Percentiles rank a stretch among this genome's conserved stretches.
These are phyloP conservation scores for Polylopha cassiicola DNA, from an alignment of 2,888 invertebrate species.

Conservation along the genomic window DNA sequence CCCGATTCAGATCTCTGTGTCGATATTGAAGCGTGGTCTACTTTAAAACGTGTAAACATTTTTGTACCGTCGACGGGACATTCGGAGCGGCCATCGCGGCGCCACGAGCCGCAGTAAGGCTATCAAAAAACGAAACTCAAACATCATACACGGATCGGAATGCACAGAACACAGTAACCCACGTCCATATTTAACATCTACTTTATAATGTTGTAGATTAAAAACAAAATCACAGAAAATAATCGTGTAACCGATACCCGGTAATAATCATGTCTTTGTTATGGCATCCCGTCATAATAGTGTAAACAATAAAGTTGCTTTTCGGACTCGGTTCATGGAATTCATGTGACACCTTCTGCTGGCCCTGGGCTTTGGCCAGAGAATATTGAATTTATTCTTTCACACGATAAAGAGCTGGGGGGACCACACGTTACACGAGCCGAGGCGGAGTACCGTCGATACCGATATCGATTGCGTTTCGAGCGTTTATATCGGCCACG, in stretches of 20 bases:
- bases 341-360: slow-evolving; percentile 17
- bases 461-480: slow-evolving; percentile 46
- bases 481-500: slow-evolving; percentile 39
- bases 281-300: slow-evolving; percentile 56
- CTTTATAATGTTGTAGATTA: slow-evolving; percentile 26
- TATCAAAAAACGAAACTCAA: slow-evolving; percentile 25
- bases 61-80: slow-evolving; percentile 41
- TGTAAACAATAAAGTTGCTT: slow-evolving; percentile 29
- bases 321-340: slow-evolving; percentile 20
- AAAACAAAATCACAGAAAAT: slow-evolving; percentile 46
- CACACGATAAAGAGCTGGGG: slow-evolving; percentile 37
- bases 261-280: slow-evolving; percentile 55
- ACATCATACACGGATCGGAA: slow-evolving; percentile 9
- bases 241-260: slow-evolving; percentile 41
- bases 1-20: slow-evolving; percentile 59
- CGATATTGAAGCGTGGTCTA: slow-evolving; percentile 48
- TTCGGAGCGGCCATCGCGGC: slow-evolving; percentile 31
- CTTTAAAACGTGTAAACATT: slow-evolving; percentile 51
- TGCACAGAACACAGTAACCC: slow-evolving; percentile 11
- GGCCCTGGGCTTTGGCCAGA: slow-evolving; percentile 5
- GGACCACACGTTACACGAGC: slow-evolving; percentile 53
- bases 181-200: slow-evolving; percentile 7
- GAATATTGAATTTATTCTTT: slow-evolving; percentile 38
- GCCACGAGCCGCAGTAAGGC: slow-evolving; percentile 25
- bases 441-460: slow-evolving; percentile 44